Percentiles rank a stretch among this genome's conserved stretches.
Evolutionary conservation across 2,888 invertebrate genomes (phyloP).

Genomic region (Reticulitermes lucifugus): DNA sequence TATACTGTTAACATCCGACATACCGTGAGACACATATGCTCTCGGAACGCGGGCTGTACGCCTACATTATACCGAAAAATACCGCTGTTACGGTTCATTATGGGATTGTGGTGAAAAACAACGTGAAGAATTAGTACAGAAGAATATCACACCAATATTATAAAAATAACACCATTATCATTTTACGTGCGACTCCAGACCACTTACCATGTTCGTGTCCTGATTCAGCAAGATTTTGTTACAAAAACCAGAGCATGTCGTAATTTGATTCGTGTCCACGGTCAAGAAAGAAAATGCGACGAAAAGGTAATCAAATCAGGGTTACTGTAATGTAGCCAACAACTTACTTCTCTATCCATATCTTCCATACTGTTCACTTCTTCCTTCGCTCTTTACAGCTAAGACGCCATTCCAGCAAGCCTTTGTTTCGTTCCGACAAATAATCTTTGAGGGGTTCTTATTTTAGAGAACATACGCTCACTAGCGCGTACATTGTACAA

Average conservation of each 20-base stretch:
- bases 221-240: not conserved
- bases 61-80: no score
- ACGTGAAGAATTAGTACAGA: not conserved
- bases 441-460: no score
- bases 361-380: not conserved
- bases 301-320: not conserved
- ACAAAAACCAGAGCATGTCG: not conserved
- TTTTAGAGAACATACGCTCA: no score
- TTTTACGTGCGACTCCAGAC: not conserved
- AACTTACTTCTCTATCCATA: not conserved
- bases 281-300: not conserved
- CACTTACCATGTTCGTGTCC: not conserved
- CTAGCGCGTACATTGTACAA: no score
- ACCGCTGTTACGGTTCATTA: no score
- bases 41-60: no score
- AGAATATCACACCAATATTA: not conserved
- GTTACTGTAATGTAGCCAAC: not conserved
- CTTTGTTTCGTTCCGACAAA: not conserved
- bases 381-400: not conserved
- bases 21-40: no score
- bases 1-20: no score
- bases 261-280: not conserved
- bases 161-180: not conserved
- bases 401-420: not conserved
- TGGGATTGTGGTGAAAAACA: not conserved